Evolutionary conservation across 2,113 vertebrate genomes (phyloP).

Genomic region (Zosterops hypoxanthus): DNA sequence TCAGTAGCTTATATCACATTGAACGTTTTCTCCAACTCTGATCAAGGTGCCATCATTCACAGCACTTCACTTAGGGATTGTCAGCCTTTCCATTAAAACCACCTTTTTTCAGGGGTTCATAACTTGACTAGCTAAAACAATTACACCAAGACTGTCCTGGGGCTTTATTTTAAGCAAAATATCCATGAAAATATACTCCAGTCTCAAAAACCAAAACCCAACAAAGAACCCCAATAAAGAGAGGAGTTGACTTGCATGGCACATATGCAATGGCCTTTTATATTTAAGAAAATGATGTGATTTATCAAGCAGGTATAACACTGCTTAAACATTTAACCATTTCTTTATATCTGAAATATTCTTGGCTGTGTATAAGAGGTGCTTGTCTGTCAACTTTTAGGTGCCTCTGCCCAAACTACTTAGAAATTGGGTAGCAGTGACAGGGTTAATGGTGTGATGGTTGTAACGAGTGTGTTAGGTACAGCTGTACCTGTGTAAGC

Average conservation of each 20-base stretch:
- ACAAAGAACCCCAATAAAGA: not conserved
- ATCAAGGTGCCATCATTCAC: slow-evolving; percentile 50
- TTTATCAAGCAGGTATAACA: not conserved
- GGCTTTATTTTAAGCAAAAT: not conserved
- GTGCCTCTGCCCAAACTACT: not conserved
- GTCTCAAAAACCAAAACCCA: not conserved
- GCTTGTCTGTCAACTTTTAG: not conserved
- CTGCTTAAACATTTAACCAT: not conserved
- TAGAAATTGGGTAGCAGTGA: not conserved
- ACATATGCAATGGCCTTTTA: not conserved
- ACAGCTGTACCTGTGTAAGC: not conserved
- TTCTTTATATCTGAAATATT: not conserved
- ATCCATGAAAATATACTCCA: not conserved
- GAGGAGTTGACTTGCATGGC: not conserved
- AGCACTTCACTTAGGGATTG: not conserved
- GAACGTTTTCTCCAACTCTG: slow-evolving; percentile 1
- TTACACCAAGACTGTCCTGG: not conserved
- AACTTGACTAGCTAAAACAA: not conserved
- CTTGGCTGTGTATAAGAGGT: not conserved
- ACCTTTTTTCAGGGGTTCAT: not conserved
- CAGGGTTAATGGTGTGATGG: fast-evolving
- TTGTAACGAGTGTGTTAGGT: not conserved
- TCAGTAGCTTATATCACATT: slow-evolving; percentile 33
- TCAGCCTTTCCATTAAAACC: slow-evolving; percentile 6
- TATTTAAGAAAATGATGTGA: not conserved